Percentiles rank a stretch among this genome's conserved stretches.
Evolutionary conservation across 2,888 invertebrate genomes (phyloP).

Genomic region (Parascotia fuliginaria): DNA sequence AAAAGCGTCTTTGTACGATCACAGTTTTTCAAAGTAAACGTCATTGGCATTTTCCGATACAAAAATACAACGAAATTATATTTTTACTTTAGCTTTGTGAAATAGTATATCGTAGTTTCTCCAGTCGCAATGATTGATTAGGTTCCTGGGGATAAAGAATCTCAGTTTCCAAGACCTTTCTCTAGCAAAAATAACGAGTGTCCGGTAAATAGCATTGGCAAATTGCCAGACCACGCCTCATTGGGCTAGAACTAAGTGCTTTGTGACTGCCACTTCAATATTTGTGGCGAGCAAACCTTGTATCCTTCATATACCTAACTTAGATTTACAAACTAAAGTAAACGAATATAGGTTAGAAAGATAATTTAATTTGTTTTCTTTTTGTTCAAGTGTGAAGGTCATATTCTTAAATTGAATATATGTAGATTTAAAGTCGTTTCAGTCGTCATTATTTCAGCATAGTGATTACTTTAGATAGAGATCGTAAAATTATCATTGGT

Average conservation of each 20-base stretch:
- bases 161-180: conserved; percentile 30
- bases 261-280: conserved; percentile 19
- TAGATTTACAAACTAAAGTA: too few species aligned
- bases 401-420: too few species aligned
- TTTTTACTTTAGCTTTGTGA: background rate
- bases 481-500: too few species aligned
- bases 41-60: background rate
- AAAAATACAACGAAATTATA: background rate
- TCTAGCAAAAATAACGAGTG: conserved; percentile 38
- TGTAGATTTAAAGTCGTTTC: too few species aligned
- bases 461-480: too few species aligned
- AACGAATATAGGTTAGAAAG: background rate
- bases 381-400: too few species aligned
- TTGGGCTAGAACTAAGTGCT: conserved; percentile 42
- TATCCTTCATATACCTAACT: conserved; percentile 11
- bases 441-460: too few species aligned
- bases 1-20: too few species aligned
- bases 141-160: conserved; percentile 21
- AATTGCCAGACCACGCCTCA: conserved; percentile 41
- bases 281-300: conserved; percentile 22
- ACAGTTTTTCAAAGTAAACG: background rate
- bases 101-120: conserved; percentile 11
- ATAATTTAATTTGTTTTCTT: too few species aligned
- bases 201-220: conserved; percentile 43
- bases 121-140: conserved; percentile 30